Percentiles rank a stretch among this genome's conserved stretches.
Conservation (phyloP, 1,140 invertebrate genomes). For the Hestina assimilis region DNA sequence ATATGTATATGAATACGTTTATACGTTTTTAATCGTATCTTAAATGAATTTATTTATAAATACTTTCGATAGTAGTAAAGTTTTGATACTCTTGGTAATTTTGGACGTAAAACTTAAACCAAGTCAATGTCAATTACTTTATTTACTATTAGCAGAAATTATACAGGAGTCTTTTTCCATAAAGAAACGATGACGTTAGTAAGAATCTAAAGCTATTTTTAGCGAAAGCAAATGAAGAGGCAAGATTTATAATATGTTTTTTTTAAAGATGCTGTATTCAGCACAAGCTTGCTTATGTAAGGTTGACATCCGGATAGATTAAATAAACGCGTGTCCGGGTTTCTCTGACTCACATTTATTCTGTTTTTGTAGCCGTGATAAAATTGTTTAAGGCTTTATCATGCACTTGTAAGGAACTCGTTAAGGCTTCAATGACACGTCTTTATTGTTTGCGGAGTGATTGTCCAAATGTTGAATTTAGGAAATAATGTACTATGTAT, state of each 20-base stretch:
- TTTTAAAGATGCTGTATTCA: background rate
- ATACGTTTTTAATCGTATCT: too few species aligned
- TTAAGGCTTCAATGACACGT: constrained; percentile 5
- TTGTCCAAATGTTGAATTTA: background rate
- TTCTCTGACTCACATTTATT: constrained; percentile 44
- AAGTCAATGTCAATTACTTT: too few species aligned
- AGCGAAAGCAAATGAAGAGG: background rate
- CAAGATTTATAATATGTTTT: background rate
- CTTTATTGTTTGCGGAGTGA: background rate
- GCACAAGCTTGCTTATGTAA: constrained; percentile 32
- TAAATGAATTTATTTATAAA: too few species aligned
- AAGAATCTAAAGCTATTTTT: too few species aligned
- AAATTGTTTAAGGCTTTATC: constrained; percentile 20
- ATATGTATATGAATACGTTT: too few species aligned
- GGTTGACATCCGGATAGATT: constrained; percentile 39
- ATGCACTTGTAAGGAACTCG: constrained; percentile 16
- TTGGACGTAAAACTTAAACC: too few species aligned
- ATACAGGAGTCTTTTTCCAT: too few species aligned
- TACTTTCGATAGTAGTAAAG: too few species aligned
- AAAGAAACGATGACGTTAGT: too few species aligned
- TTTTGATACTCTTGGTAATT: too few species aligned
- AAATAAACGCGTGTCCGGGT: constrained; percentile 55
- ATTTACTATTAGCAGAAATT: too few species aligned
- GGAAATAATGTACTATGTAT: background rate
- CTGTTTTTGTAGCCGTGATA: constrained; percentile 27